Evolutionary conservation across 2,797 vertebrate genomes (phyloP).

Genomic region (Nyctalus aviator): DNA sequence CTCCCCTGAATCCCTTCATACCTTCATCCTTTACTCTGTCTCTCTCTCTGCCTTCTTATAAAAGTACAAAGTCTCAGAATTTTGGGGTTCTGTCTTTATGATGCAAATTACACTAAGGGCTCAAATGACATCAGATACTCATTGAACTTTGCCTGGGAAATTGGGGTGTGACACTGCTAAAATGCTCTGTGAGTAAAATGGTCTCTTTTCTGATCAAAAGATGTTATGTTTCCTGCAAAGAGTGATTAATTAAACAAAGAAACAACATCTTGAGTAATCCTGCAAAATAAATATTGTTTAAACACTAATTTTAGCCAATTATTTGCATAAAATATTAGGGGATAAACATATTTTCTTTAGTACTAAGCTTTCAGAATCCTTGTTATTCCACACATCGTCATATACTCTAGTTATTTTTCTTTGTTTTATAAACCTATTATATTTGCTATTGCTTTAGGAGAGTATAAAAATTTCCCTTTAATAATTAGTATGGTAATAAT

Average conservation of each 20-base stretch:
- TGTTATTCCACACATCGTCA: neutral
- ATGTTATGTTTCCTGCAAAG: neutral
- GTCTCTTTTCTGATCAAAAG: neutral
- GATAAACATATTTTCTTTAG: neutral
- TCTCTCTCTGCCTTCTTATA: neutral
- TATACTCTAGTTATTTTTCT: neutral
- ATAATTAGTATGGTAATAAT: neutral
- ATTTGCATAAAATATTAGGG: neutral
- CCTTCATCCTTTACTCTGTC: neutral
- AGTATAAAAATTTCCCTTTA: neutral
- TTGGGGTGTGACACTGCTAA: neutral
- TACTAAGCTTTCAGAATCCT: neutral
- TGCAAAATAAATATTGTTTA: neutral
- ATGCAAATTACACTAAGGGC: neutral
- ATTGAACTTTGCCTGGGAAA: neutral
- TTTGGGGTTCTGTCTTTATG: neutral
- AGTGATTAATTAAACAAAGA: neutral
- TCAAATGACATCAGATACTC: neutral
- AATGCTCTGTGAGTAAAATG: neutral
- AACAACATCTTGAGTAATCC: neutral
- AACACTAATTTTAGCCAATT: neutral
- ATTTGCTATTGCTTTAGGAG: neutral
- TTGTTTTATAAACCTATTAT: neutral
- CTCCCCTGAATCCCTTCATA: no score
- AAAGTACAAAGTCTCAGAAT: neutral